phyloP scores from a whole-genome alignment of 2,888 invertebrate species.

The Gerris lacustris region DNA sequence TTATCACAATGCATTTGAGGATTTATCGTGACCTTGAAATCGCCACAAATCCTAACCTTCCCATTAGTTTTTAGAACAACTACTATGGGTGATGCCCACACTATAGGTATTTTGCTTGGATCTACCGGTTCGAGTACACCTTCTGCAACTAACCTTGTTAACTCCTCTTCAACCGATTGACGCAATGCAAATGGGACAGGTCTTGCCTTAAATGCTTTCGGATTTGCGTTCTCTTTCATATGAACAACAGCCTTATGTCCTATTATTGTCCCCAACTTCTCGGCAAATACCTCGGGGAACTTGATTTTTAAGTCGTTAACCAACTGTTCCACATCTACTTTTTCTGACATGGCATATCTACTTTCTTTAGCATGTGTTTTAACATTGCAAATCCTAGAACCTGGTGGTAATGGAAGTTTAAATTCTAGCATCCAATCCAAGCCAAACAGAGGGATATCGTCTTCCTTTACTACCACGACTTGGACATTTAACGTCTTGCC shows the following conservation, averaged over 20 bases:
- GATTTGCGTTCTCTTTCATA: slow-evolving; percentile 10
- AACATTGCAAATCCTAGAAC: too few relatives aligned
- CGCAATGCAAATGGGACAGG: slow-evolving; percentile 24
- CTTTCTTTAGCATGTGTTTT: too few relatives aligned
- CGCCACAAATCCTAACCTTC: slow-evolving; percentile 26
- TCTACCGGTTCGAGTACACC: slow-evolving; percentile 28
- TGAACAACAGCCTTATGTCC: slow-evolving; percentile 12
- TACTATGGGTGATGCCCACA: slow-evolving; percentile 29
- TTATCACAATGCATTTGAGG: not conserved
- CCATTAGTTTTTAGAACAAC: slow-evolving; percentile 27
- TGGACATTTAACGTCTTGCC: too few relatives aligned
- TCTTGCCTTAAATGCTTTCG: slow-evolving; percentile 19
- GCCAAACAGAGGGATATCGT: too few relatives aligned
- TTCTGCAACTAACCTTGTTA: slow-evolving; percentile 24
- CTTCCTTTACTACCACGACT: too few relatives aligned
- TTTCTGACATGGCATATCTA: too few relatives aligned
- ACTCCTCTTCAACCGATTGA: slow-evolving; percentile 26
- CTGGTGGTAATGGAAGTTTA: too few relatives aligned
- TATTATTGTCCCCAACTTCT: too few relatives aligned
- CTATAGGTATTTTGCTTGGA: slow-evolving; percentile 23
- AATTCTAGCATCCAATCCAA: too few relatives aligned
- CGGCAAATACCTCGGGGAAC: too few relatives aligned
- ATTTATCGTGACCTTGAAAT: slow-evolving; percentile 9
- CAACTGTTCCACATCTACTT: too few relatives aligned
- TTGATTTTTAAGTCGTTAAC: too few relatives aligned